A percentile compares a stretch with the other conserved stretches of the same genome.
These are phyloP conservation scores for Porites cylindrica DNA, from an alignment of 92 coral and sea anemone species.

Conservation along the genomic window DNA sequence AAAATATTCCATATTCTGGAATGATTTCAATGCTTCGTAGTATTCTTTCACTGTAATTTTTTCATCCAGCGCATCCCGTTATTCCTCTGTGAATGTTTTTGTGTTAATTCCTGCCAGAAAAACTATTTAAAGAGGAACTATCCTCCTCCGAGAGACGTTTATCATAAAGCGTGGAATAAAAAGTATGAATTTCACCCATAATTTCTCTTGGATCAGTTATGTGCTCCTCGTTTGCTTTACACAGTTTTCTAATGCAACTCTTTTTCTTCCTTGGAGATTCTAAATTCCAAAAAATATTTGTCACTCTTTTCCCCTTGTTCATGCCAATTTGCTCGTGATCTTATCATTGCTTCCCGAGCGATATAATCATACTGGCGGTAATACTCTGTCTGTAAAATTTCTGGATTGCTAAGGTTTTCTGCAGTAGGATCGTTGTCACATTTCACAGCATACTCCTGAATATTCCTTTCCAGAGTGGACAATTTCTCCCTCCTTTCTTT, in stretches of 20 bases:
- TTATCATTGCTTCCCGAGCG: too few species aligned
- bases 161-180: constrained; percentile 34
- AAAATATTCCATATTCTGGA: background rate
- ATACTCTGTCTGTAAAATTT: background rate
- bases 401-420: background rate
- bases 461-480: background rate
- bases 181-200: constrained; percentile 23
- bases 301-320: background rate
- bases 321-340: background rate
- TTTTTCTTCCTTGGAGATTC: constrained; percentile 26
- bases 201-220: background rate
- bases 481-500: constrained; percentile 26
- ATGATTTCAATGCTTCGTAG: constrained; percentile 41
- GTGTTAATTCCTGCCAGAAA: too few species aligned
- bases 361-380: too few species aligned
- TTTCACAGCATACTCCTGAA: background rate
- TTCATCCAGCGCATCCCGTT: constrained; percentile 37
- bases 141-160: too few species aligned
- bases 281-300: too few species aligned
- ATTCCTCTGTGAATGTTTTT: constrained; percentile 16
- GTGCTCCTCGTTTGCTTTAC: background rate
- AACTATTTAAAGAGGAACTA: too few species aligned
- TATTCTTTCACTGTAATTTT: constrained; percentile 31
- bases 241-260: constrained; percentile 8
- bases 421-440: constrained; percentile 7